Percentiles rank a stretch among this genome's conserved stretches.
phyloP scores from a whole-genome alignment of 2,113 vertebrate species.

The Amphiprion percula region DNA sequence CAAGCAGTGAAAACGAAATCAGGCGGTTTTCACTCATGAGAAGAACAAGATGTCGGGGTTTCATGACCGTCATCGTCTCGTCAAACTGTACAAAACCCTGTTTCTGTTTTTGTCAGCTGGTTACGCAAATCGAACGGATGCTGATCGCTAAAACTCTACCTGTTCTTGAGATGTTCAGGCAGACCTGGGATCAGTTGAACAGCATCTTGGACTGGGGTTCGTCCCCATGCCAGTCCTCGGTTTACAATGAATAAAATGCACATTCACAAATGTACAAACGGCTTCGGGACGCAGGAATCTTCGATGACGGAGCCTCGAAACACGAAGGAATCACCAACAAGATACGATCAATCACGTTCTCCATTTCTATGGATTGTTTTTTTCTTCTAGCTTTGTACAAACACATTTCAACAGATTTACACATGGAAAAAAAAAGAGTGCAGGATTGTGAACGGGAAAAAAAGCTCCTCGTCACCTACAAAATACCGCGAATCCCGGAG shows the following conservation, averaged over 20 bases:
- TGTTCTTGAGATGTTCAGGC: background rate
- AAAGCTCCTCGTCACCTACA: slow-evolving; percentile 65
- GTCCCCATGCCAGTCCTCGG: slow-evolving; percentile 41
- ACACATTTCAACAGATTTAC: slow-evolving; percentile 79
- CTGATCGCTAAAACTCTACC: slow-evolving; percentile 28
- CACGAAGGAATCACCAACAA: slow-evolving; percentile 83
- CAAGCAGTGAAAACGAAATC: slow-evolving; percentile 71
- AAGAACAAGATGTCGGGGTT: slow-evolving; percentile 63
- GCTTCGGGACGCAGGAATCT: slow-evolving; percentile 33
- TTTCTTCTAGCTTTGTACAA: slow-evolving; percentile 72
- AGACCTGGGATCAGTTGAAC: slow-evolving; percentile 53
- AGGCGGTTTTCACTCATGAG: slow-evolving; percentile 43
- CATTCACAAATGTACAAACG: slow-evolving; percentile 70
- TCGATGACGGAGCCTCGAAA: slow-evolving; percentile 56
- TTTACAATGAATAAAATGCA: slow-evolving; percentile 51
- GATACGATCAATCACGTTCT: slow-evolving; percentile 87
- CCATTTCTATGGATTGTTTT: slow-evolving; percentile 69
- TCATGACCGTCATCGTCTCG: slow-evolving; percentile 50
- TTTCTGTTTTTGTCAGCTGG: slow-evolving; percentile 18
- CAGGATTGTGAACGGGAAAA: slow-evolving; percentile 60
- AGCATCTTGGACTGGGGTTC: slow-evolving; percentile 18
- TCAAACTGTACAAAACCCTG: slow-evolving; percentile 76
- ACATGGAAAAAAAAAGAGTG: slow-evolving; percentile 66
- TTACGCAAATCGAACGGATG: slow-evolving; percentile 44
- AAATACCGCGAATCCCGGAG: slow-evolving; percentile 82